Conservation (phyloP, 2,888 invertebrate genomes). For the Drosophila kokeensis region DNA sequence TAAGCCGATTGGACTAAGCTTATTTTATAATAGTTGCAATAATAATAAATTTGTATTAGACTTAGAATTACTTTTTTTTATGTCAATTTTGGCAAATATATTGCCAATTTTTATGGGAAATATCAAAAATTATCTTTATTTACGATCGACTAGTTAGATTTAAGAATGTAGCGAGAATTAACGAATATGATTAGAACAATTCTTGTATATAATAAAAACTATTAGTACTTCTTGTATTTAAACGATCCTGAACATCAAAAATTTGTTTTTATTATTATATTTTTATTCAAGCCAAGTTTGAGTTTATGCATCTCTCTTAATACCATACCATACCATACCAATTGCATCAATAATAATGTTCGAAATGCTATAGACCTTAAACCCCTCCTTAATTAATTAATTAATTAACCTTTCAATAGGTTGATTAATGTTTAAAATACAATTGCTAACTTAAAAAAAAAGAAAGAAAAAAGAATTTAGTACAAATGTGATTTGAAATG, state of each 20-base stretch:
- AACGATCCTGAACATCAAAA: fast-evolving
- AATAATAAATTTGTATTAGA: not conserved
- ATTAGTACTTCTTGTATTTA: not conserved
- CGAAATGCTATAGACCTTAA: no score
- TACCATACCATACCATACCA: no score
- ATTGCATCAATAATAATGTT: no score
- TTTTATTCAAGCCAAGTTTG: not conserved
- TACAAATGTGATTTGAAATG: constrained; percentile 27
- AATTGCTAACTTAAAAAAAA: no score
- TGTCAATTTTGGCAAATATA: not conserved
- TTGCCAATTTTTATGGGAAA: not conserved
- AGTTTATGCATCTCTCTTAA: not conserved
- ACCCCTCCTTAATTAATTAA: no score
- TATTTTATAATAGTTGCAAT: not conserved
- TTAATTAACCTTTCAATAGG: no score
- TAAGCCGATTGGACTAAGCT: not conserved
- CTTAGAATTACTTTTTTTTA: not conserved
- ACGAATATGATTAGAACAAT: not conserved
- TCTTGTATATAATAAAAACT: not conserved
- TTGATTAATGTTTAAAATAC: no score
- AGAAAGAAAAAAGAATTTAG: constrained; percentile 5
- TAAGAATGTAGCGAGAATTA: not conserved
- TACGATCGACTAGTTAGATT: not conserved
- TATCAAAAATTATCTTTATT: fast-evolving
- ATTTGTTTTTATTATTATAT: not conserved